Conservation (phyloP, 1,140 invertebrate genomes). For the Bombus fervidus region DNA sequence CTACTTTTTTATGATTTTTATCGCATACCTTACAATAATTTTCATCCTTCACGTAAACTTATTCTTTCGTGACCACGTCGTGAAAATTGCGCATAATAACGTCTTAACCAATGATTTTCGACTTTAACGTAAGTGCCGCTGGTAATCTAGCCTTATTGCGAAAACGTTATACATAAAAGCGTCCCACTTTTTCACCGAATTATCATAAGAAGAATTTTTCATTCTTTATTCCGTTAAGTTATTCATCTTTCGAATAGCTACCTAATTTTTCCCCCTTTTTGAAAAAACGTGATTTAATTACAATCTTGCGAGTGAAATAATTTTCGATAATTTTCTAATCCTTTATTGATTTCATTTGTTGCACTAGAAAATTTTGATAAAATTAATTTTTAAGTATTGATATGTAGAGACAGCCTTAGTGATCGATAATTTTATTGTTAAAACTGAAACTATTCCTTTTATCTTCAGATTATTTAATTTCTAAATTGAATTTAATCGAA, state of each 20-base stretch:
- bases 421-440: no score
- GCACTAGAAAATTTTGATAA: no score
- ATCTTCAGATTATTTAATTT: no score
- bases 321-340: no score
- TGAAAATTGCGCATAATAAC: constrained; percentile 8
- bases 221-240: background rate
- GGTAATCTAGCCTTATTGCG: background rate
- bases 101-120: background rate
- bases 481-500: no score
- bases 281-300: no score
- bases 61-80: no score
- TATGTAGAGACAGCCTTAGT: no score
- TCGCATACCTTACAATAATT: background rate
- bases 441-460: no score
- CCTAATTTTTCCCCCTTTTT: background rate
- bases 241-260: background rate
- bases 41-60: background rate
- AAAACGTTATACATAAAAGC: background rate
- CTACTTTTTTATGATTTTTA: background rate
- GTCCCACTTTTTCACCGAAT: background rate
- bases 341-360: no score
- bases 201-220: background rate
- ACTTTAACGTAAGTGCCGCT: background rate
- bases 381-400: no score
- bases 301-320: no score